Conservation (phyloP, 2,113 vertebrate species). For the Andinoacara biseriatus region DNA sequence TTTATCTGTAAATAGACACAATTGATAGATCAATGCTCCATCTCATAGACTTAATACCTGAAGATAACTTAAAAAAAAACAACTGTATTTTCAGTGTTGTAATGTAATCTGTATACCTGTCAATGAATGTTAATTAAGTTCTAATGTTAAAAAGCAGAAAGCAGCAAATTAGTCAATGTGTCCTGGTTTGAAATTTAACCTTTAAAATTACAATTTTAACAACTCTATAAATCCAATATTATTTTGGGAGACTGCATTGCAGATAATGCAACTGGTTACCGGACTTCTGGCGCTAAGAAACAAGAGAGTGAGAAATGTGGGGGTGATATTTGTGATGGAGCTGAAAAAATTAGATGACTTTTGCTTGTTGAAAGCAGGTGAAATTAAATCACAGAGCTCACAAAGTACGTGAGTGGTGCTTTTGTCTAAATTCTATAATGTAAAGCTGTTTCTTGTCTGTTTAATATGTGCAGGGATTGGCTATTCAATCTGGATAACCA, state of each 20-base stretch:
- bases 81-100: neutral
- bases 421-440: constrained; percentile 41
- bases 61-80: neutral
- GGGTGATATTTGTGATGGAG: neutral
- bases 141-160: neutral
- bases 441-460: constrained; percentile 7
- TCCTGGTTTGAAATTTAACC: neutral
- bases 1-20: neutral
- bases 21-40: neutral
- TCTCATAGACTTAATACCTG: neutral
- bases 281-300: constrained; percentile 39
- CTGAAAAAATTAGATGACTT: constrained; percentile 29
- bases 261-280: constrained; percentile 16
- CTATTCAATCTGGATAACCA: constrained; percentile 52
- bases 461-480: constrained; percentile 44
- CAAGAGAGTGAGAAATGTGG: constrained; percentile 19
- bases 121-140: neutral
- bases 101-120: neutral
- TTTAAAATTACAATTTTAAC: constrained; percentile 15
- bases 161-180: neutral
- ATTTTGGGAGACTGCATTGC: constrained; percentile 23
- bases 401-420: constrained; percentile 1
- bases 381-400: constrained; percentile 43
- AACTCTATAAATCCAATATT: constrained; percentile 34
- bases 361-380: constrained; percentile 35